Conservation (phyloP, 2,888 invertebrate genomes). For the Mermis nigrescens region DNA sequence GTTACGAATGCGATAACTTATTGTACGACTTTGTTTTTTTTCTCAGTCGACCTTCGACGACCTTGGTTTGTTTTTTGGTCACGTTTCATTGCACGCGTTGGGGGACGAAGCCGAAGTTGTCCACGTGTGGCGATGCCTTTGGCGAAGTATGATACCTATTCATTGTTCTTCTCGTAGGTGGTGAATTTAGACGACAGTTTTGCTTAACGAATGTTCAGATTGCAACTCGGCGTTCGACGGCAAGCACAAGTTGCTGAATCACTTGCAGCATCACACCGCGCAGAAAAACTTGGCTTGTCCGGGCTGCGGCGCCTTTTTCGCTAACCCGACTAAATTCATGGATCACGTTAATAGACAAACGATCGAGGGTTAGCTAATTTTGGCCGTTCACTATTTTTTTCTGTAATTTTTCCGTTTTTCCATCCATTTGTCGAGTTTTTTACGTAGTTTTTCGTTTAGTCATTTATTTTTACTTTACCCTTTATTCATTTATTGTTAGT, state of each 20-base stretch:
- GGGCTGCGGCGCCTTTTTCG: slow-evolving; percentile 68
- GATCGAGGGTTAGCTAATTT: slow-evolving; percentile 37
- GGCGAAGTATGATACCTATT: slow-evolving; percentile 17
- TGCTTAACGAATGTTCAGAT: slow-evolving; percentile 18
- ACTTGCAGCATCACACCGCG: slow-evolving; percentile 61
- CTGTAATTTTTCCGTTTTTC: no score
- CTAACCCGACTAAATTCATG: slow-evolving; percentile 56
- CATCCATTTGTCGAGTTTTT: no score
- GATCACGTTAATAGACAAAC: slow-evolving; percentile 70
- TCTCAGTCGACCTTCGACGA: slow-evolving; percentile 5
- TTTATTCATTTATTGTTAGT: no score
- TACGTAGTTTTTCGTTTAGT: no score
- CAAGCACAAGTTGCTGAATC: slow-evolving; percentile 47
- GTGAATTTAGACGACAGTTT: background rate
- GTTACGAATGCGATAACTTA: background rate
- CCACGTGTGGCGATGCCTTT: background rate
- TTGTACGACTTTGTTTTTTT: background rate
- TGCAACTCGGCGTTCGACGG: slow-evolving; percentile 28
- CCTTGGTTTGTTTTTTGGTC: background rate
- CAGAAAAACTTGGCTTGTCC: slow-evolving; percentile 71
- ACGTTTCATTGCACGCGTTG: background rate
- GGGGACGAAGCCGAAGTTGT: background rate
- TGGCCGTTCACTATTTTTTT: no score
- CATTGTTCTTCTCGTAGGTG: background rate
- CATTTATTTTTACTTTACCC: no score